Base-by-base conservation (phyloP, 1,140 invertebrate genomes). In the Drosophila subobscura region DNA sequence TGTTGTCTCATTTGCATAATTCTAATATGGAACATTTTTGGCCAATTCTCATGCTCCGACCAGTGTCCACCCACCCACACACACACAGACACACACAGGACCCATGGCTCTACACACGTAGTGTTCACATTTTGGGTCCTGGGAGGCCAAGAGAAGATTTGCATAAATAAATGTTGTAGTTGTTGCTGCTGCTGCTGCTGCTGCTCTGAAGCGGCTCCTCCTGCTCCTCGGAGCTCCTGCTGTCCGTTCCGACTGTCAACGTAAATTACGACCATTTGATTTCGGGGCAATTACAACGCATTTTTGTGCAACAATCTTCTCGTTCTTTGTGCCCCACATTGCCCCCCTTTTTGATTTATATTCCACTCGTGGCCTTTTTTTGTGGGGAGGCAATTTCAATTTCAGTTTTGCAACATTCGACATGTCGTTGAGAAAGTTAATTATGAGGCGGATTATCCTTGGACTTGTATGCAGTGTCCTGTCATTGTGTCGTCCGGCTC, bases 11-110 rank as follows among this genome's bases (percentile, higher is more conserved):
- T 88, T 88, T 88, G 84, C 83, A 88, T 88, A 88, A 88, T 88
- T 88, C 84, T 79, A 83, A 89, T 88, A 89, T 89, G 78, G 71
- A 79, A 81, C 79, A 88, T 85, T 79, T 85, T 80, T 71, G 66
- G 77, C 70, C 77, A 59, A 68, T 64, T 54, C 49, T n/a, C 29
- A 20, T 29, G 41, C 46, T 72, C 41, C 70, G 54, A 41, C 67
- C 41, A 70, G 50, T 78, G 75, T 78, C 71, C 72, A 59, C 72
- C 71, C 66, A 74, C 66, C 42, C 44, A 42, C 23, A 49, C 20
- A 14, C 25, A 22, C 4, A 14, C 52, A 7, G n/a, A 29, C 6
- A 63, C 37, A 22, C 57, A 63, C 58, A 45, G 41, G 1, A 14
- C 20, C 10, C 22, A 23, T 45, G 22, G 23, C n/a, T 23, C 5